Percentiles rank a stretch among this genome's conserved stretches.
Conservation (phyloP, 2,797 vertebrate genomes). For the Hyperoplus immaculatus region DNA sequence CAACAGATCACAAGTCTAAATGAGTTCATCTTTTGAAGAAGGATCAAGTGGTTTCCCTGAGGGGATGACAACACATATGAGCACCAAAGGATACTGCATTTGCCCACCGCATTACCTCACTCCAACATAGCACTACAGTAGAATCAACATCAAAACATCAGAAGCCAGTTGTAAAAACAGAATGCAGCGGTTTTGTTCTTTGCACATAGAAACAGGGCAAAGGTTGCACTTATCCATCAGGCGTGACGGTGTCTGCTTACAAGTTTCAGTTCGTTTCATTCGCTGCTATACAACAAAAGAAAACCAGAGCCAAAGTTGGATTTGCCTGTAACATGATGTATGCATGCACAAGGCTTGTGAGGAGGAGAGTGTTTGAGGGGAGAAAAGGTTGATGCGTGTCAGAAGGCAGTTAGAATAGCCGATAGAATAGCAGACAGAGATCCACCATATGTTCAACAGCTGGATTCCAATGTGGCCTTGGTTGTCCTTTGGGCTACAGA, state of each 20-base stretch:
- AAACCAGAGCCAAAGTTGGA: slow-evolving; percentile 54
- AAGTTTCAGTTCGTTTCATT: slow-evolving; percentile 46
- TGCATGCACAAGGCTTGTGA: slow-evolving; percentile 47
- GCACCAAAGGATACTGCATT: slow-evolving; percentile 45
- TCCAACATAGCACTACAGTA: slow-evolving; percentile 34
- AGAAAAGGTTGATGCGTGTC: slow-evolving; percentile 66
- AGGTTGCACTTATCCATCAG: slow-evolving; percentile 42
- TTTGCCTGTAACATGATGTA: slow-evolving; percentile 35
- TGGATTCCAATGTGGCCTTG: slow-evolving; percentile 43
- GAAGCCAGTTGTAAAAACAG: slow-evolving; percentile 43
- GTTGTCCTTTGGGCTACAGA: slow-evolving; percentile 11
- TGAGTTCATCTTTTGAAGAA: slow-evolving; percentile 12
- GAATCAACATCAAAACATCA: slow-evolving; percentile 32
- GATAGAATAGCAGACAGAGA: slow-evolving; percentile 31
- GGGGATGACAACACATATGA: slow-evolving; percentile 11
- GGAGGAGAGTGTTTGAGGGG: slow-evolving; percentile 69
- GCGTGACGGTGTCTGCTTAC: slow-evolving; percentile 41
- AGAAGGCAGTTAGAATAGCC: slow-evolving; percentile 27
- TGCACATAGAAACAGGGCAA: slow-evolving; percentile 34
- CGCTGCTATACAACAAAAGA: slow-evolving; percentile 49
- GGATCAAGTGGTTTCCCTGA: not conserved
- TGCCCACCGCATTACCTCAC: slow-evolving; percentile 22
- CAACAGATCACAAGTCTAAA: slow-evolving; percentile 14
- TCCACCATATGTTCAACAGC: slow-evolving; percentile 72
- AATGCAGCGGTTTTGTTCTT: slow-evolving; percentile 16